Percentiles rank a stretch among this genome's conserved stretches.
phyloP scores from a whole-genome alignment of 1,140 invertebrate genomes.

The Eulimnadia texana region DNA sequence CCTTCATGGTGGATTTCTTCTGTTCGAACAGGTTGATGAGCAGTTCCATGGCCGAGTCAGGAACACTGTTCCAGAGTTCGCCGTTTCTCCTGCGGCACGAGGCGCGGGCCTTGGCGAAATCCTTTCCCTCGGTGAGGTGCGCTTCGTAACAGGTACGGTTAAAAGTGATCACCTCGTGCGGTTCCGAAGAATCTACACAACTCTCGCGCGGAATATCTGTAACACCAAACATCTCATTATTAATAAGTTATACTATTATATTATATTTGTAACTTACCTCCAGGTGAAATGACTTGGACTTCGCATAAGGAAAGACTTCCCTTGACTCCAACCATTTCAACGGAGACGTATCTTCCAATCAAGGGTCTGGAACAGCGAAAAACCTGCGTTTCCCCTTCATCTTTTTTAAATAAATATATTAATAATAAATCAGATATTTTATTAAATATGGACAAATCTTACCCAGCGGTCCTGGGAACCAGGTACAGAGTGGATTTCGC shows the following conservation, averaged over 20 bases:
- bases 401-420: slow-evolving; percentile 29
- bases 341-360: slow-evolving; percentile 68
- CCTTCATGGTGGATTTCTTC: slow-evolving; percentile 9
- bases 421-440: too few relatives aligned
- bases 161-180: slow-evolving; percentile 43
- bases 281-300: slow-evolving; percentile 78
- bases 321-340: slow-evolving; percentile 78
- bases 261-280: too few relatives aligned
- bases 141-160: slow-evolving; percentile 80
- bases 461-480: slow-evolving; percentile 85
- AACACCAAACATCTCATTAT: neutral
- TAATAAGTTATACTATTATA: too few relatives aligned
- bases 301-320: slow-evolving; percentile 77
- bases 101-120: slow-evolving; percentile 23
- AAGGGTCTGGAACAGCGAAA: slow-evolving; percentile 70
- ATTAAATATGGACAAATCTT: too few relatives aligned
- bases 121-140: slow-evolving; percentile 23
- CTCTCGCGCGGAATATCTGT: slow-evolving; percentile 27
- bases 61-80: slow-evolving; percentile 23
- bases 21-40: slow-evolving; percentile 24
- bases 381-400: slow-evolving; percentile 81
- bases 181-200: slow-evolving; percentile 24
- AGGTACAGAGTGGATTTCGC: slow-evolving; percentile 75
- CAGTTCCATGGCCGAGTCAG: slow-evolving; percentile 21
- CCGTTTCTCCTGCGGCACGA: slow-evolving; percentile 25